Percentiles rank a stretch among this genome's conserved stretches.
These are phyloP conservation scores for Oreochromis aureus DNA, from an alignment of 2,113 vertebrate species.

Conservation along the genomic window DNA sequence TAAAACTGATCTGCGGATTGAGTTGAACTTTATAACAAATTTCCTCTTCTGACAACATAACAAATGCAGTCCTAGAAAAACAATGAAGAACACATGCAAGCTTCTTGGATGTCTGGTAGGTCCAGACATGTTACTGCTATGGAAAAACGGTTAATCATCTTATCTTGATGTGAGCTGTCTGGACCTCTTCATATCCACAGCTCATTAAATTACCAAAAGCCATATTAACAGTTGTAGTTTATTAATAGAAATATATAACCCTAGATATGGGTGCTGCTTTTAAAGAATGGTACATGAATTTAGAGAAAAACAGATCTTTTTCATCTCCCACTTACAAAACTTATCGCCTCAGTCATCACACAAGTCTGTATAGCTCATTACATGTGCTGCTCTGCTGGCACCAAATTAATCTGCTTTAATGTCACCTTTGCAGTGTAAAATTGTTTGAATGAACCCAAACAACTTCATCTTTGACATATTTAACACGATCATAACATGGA, in stretches of 20 bases:
- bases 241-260: not conserved
- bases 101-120: not conserved
- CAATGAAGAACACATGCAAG: not conserved
- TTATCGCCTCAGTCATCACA: not conserved
- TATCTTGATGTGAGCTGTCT: not conserved
- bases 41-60: not conserved
- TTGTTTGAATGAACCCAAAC: not conserved
- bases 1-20: not conserved
- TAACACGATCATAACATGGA: not conserved
- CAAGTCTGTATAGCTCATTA: not conserved
- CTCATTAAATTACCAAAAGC: not conserved
- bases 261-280: not conserved
- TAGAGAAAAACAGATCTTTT: not conserved
- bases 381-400: not conserved
- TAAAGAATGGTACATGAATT: not conserved
- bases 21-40: not conserved
- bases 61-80: not conserved
- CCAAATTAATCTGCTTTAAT: not conserved
- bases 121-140: not conserved
- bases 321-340: not conserved
- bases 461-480: not conserved
- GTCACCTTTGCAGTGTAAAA: not conserved
- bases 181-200: not conserved
- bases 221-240: not conserved
- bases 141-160: not conserved